Evolutionary conservation across 2,888 invertebrate genomes (phyloP).

Genomic region (Orchestes rusci): DNA sequence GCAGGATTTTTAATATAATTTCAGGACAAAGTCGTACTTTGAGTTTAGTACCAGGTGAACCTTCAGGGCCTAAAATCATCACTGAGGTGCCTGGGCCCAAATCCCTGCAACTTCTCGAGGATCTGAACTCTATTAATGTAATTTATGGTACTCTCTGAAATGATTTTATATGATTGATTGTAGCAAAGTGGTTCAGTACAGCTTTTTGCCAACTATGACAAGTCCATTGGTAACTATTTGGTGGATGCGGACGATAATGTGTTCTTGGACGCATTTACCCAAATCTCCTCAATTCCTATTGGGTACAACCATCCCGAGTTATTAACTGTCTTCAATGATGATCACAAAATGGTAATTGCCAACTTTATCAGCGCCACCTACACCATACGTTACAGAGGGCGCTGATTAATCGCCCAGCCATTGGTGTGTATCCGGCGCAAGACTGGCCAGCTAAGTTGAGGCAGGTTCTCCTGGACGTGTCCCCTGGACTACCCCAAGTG

Average conservation of each 20-base stretch:
- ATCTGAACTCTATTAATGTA: constrained; percentile 61
- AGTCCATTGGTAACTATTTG: constrained; percentile 88
- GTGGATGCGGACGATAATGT: constrained; percentile 92
- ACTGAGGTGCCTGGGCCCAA: constrained; percentile 66
- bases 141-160: constrained; percentile 8
- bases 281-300: constrained; percentile 82
- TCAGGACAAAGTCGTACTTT: no score
- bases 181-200: constrained; percentile 76
- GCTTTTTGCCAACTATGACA: constrained; percentile 88
- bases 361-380: no score
- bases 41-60: constrained; percentile 50
- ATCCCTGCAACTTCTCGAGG: constrained; percentile 52
- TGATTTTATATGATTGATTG: constrained; percentile 30
- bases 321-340: constrained; percentile 55
- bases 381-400: constrained; percentile 55
- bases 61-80: constrained; percentile 54
- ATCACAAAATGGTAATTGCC: constrained; percentile 30
- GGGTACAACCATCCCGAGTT: constrained; percentile 94
- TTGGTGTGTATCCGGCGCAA: constrained; percentile 85
- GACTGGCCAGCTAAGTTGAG: constrained; percentile 80
- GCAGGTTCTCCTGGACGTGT: constrained; percentile 51
- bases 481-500: constrained; percentile 71
- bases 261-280: constrained; percentile 86
- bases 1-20: no score
- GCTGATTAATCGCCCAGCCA: constrained; percentile 86